These are phyloP conservation scores for Amazona vittata DNA, from an alignment of 2,113 vertebrate genomes.

Conservation along the genomic window DNA sequence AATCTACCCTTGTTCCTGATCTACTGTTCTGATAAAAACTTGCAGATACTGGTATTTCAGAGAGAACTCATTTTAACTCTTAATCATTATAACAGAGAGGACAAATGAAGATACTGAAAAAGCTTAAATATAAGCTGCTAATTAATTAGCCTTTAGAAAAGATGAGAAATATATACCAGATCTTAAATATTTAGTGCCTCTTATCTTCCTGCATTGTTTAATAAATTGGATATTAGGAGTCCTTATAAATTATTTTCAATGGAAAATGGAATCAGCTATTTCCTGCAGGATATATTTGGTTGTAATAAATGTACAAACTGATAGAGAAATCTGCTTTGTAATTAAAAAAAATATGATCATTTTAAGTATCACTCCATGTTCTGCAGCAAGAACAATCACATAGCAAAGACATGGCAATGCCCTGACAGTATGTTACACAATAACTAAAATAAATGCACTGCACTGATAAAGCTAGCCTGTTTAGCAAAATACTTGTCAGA, in stretches of 20 bases:
- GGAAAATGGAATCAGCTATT: not conserved
- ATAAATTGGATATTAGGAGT: not conserved
- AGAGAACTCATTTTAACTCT: not conserved
- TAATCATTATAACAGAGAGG: not conserved
- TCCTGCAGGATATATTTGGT: not conserved
- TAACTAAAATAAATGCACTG: conserved; percentile 9
- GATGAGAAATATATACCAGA: not conserved
- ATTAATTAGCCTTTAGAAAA: not conserved
- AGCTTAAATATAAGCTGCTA: not conserved
- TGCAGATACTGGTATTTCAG: not conserved
- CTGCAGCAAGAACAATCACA: not conserved
- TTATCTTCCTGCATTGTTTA: not conserved
- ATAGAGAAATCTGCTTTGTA: not conserved
- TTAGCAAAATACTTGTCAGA: conserved; percentile 26
- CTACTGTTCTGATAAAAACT: not conserved
- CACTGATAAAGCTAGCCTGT: not conserved
- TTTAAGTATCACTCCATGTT: not conserved
- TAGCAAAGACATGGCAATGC: not conserved
- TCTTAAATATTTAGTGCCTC: not conserved
- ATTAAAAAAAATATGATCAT: not conserved
- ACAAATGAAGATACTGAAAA: not conserved
- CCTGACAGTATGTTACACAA: not conserved
- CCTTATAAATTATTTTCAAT: not conserved
- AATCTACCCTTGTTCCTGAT: not conserved
- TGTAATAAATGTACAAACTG: conserved; percentile 10